These are phyloP conservation scores for Anthophora plumipes DNA, from an alignment of 2,888 invertebrate species.

Conservation along the genomic window DNA sequence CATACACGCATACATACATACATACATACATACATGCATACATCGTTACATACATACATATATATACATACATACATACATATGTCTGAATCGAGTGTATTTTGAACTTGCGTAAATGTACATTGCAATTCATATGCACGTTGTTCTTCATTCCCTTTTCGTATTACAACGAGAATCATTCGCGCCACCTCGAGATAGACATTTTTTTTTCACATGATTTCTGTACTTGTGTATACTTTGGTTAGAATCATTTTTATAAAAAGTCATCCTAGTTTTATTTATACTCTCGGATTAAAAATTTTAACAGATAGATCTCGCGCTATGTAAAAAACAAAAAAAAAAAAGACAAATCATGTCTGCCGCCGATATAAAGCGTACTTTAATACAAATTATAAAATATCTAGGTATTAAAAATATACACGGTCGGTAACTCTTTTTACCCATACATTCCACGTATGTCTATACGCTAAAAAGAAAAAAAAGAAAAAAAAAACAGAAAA, in stretches of 20 bases:
- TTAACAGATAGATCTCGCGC: slow-evolving; percentile 61
- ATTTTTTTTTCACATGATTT: slow-evolving; percentile 47
- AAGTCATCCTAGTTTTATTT: slow-evolving; percentile 52
- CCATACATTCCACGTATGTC: slow-evolving; percentile 80
- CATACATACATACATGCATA: slow-evolving; percentile 49
- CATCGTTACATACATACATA: slow-evolving; percentile 49
- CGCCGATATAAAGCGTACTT: slow-evolving; percentile 52
- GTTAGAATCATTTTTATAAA: slow-evolving; percentile 76
- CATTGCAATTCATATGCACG: slow-evolving; percentile 44
- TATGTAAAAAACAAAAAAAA: slow-evolving; percentile 67
- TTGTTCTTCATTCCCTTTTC: slow-evolving; percentile 25
- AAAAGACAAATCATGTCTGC: slow-evolving; percentile 33
- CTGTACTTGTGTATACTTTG: slow-evolving; percentile 75
- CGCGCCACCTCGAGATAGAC: slow-evolving; percentile 56
- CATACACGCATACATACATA: slow-evolving; percentile 54
- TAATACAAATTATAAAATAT: slow-evolving; percentile 78
- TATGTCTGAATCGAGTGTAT: slow-evolving; percentile 43
- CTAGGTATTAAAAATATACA: slow-evolving; percentile 83
- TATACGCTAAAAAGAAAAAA: slow-evolving; percentile 67
- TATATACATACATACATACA: slow-evolving; percentile 54
- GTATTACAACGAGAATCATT: slow-evolving; percentile 39
- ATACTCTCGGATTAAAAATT: slow-evolving; percentile 67
- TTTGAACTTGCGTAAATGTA: slow-evolving; percentile 41
- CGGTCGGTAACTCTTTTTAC: slow-evolving; percentile 83
- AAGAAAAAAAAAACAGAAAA: slow-evolving; percentile 63